These are phyloP conservation scores for Prosopocoilus inquinatus DNA, from an alignment of 2,888 invertebrate genomes.

Conservation along the genomic window DNA sequence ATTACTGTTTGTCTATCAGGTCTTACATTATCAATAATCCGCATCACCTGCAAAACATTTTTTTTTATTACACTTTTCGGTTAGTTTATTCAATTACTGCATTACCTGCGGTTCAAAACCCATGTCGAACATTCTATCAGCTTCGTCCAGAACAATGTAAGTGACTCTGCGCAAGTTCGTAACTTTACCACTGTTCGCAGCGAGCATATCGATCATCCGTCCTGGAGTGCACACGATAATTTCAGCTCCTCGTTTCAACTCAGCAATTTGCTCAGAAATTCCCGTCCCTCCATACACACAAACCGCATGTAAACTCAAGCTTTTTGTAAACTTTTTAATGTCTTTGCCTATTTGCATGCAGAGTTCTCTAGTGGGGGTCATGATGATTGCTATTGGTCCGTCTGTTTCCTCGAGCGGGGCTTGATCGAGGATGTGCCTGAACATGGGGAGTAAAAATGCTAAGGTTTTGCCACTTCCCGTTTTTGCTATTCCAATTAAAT, in stretches of 20 bases:
- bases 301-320: conserved; percentile 80
- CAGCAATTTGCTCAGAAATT: conserved; percentile 90
- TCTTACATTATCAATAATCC: conserved; percentile 94
- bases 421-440: conserved; percentile 94
- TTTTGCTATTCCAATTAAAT: conserved; percentile 98
- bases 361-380: conserved; percentile 97
- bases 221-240: conserved; percentile 99
- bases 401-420: conserved; percentile 92
- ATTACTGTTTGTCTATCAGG: conserved; percentile 98
- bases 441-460: conserved; percentile 97
- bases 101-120: conserved; percentile 94
- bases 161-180: conserved; percentile 97
- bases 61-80: neutral
- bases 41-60: conserved; percentile 68
- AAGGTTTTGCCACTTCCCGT: conserved; percentile 98
- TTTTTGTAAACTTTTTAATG: conserved; percentile 91
- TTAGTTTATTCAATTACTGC: no score
- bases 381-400: conserved; percentile 94
- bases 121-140: conserved; percentile 99
- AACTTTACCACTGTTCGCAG: conserved; percentile 96
- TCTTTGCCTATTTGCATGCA: conserved; percentile 99
- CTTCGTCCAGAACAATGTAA: conserved; percentile 97
- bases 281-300: conserved; percentile 99
- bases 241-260: conserved; percentile 93
- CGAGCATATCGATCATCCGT: conserved; percentile 99